phyloP scores from a whole-genome alignment of 2,797 vertebrate genomes.

The Carduelis carduelis region DNA sequence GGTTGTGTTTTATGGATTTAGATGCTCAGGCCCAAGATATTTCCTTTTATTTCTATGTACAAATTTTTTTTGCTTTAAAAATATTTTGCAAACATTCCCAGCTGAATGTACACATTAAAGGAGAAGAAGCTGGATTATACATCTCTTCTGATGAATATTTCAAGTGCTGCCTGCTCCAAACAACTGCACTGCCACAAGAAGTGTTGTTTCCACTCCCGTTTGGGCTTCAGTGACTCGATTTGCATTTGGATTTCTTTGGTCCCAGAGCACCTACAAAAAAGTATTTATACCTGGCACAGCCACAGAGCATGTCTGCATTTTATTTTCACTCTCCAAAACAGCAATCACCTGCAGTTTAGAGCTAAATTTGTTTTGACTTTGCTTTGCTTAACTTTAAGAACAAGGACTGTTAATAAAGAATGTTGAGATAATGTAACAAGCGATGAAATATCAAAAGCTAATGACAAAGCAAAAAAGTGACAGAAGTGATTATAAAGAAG shows the following conservation, averaged over 20 bases:
- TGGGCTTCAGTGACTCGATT: accelerated
- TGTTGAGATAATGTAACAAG: not conserved
- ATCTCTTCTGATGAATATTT: not conserved
- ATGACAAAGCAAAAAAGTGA: not conserved
- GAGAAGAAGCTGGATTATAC: not conserved
- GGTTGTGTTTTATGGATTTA: not conserved
- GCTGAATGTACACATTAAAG: not conserved
- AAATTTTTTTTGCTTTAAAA: not conserved
- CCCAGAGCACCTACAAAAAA: not conserved
- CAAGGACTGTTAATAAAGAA: not conserved
- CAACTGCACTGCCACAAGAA: not conserved
- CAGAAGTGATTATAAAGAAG: not conserved
- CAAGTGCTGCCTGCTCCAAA: not conserved
- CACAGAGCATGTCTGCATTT: not conserved
- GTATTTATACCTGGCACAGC: not conserved
- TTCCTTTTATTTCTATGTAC: not conserved
- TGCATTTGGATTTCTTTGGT: not conserved
- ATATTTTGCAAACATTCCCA: not conserved
- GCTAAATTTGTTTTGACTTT: not conserved
- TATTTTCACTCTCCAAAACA: not conserved
- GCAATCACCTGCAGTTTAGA: not conserved
- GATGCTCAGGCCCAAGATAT: not conserved
- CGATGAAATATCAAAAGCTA: not conserved
- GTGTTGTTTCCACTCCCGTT: accelerated
- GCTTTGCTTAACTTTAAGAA: not conserved